Evolutionary conservation across 2,113 vertebrate species (phyloP), one percentile per base, ranked within the genome.

Genomic region (Chaetodon trifascialis): DNA sequence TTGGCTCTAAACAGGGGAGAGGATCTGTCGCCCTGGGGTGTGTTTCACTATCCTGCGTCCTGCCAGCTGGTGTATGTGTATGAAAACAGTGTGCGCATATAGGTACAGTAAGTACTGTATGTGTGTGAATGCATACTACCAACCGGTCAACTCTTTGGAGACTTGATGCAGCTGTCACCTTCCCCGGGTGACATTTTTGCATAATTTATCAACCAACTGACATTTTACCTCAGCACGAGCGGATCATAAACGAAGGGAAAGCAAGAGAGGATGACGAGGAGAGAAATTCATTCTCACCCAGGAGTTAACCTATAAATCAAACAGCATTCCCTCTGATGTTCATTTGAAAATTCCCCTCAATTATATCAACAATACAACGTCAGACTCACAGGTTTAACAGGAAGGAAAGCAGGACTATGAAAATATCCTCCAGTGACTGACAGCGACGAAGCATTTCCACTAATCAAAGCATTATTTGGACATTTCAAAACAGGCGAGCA

Each of bases 131-230:
- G 36, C 62, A 40, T n/a, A 55, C 19, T 1, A 58, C 25, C 54
- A 38, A 7, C 62, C 40, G 46, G 76, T 73, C 79, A 70, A 46
- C 64, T 47, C 47, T 25, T 25, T 9, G 10, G 71, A 58, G 54
- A 58, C 60, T 55, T 73, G 38, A 40, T 70, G 80, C 71, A 77
- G 78, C 73, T 4, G 44, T 75, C 88, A 81, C 23, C 67, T 71
- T 67, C 49, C 82, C 89, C 64, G 1, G 38, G 76, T 93, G 95
- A 91, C 93, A 94, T 94, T 94, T 95, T 78, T 95, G 87, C 88
- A 94, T 96, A 94, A 96, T 96, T 96, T 85, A 96, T 95, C 91
- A 91, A 81, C 92, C 74, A 54, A 25, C 66, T 95, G 95, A 94
- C 94, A 95, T 96, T 89, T 96, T 86, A 88, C 80, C 90, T 65